A percentile compares a stretch with the other conserved stretches of the same genome.
These are phyloP conservation scores for Orchestia grillus DNA, from an alignment of 1,140 invertebrate genomes.

Conservation along the genomic window DNA sequence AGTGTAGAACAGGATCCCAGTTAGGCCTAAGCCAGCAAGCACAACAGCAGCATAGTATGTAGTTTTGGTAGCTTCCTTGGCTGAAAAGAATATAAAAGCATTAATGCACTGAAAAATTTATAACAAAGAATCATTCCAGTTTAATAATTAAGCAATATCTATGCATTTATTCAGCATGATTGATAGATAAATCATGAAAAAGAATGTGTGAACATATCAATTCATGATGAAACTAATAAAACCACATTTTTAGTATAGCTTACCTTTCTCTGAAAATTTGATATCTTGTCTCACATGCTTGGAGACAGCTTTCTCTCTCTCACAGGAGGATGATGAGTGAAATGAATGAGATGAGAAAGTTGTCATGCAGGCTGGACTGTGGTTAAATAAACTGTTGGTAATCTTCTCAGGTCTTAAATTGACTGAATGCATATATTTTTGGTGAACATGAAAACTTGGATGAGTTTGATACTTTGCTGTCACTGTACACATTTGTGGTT, in stretches of 20 bases:
- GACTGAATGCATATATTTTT: neutral
- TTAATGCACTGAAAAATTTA: neutral
- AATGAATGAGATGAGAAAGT: neutral
- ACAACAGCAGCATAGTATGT: conserved; percentile 86
- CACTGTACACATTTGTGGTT: neutral
- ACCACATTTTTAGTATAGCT: neutral
- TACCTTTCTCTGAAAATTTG: conserved; percentile 43
- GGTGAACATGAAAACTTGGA: neutral
- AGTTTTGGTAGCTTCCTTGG: conserved; percentile 90
- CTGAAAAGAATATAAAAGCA: conserved; percentile 73
- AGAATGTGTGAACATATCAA: neutral
- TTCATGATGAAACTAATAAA: neutral
- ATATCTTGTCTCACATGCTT: conserved; percentile 49
- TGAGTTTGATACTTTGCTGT: neutral
- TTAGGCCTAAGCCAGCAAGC: conserved; percentile 81
- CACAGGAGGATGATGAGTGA: neutral
- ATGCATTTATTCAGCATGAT: neutral
- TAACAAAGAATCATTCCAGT: neutral
- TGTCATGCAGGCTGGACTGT: neutral
- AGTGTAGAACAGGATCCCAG: conserved; percentile 83
- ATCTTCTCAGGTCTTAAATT: neutral
- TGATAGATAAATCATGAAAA: neutral
- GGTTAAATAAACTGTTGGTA: neutral
- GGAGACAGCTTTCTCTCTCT: conserved; percentile 7
- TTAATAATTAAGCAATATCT: neutral